phyloP scores from a whole-genome alignment of 2,888 invertebrate species.

The Euspilapteryx auroguttella region DNA sequence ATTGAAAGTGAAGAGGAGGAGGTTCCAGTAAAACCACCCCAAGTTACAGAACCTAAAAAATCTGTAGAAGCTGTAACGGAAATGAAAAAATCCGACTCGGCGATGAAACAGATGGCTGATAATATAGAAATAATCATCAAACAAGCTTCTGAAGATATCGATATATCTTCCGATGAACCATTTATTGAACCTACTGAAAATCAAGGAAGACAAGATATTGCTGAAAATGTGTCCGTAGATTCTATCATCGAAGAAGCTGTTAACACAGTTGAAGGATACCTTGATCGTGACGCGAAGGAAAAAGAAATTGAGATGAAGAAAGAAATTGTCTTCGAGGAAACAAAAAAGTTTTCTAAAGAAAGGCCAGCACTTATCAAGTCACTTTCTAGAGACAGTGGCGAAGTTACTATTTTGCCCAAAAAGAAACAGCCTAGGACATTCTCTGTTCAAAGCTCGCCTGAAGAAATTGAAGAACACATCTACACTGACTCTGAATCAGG shows the following conservation, averaged over 20 bases:
- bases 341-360: conserved; percentile 27
- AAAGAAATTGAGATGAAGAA: conserved; percentile 23
- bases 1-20: conserved; percentile 43
- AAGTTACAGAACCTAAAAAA: conserved; percentile 12
- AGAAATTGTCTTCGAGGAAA: conserved; percentile 27
- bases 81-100: conserved; percentile 48
- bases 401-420: conserved; percentile 47
- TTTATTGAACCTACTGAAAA: conserved; percentile 15
- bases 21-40: conserved; percentile 9
- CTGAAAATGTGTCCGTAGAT: conserved; percentile 42
- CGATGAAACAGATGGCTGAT: conserved; percentile 56
- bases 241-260: conserved; percentile 51
- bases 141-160: conserved; percentile 50
- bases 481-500: conserved; percentile 58
- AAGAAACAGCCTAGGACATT: conserved; percentile 50
- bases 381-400: conserved; percentile 48
- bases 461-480: conserved; percentile 56
- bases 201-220: conserved; percentile 17
- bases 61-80: conserved; percentile 16
- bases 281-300: conserved; percentile 24
- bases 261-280: conserved; percentile 36
- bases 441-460: conserved; percentile 55
- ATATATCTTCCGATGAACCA: conserved; percentile 39
- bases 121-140: conserved; percentile 55
- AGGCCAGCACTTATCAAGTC: conserved; percentile 46